phyloP scores from a whole-genome alignment of 2,113 vertebrate genomes.

The Corydoras maculifer region DNA sequence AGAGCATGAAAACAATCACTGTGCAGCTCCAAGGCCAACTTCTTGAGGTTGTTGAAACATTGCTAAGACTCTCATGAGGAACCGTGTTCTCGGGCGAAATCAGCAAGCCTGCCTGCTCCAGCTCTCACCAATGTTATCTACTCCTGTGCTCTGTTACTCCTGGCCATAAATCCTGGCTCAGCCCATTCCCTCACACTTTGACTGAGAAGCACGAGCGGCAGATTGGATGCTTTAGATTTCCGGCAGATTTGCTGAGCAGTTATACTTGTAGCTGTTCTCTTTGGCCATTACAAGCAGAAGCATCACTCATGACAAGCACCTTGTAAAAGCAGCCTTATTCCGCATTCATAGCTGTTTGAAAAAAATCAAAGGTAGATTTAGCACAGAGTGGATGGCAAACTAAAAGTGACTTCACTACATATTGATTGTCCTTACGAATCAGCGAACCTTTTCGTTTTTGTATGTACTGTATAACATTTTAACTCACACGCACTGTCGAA shows the following conservation, averaged over 20 bases:
- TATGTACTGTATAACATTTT: no score
- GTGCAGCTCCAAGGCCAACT: no score
- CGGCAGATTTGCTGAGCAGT: not conserved
- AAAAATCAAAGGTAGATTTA: no score
- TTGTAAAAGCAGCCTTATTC: not conserved
- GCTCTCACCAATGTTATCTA: not conserved
- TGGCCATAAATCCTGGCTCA: slow-evolving; percentile 1
- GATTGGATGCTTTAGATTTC: slow-evolving; percentile 6
- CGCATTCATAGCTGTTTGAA: no score
- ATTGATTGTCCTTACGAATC: no score
- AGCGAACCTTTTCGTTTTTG: no score
- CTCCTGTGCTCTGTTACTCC: slow-evolving; percentile 15
- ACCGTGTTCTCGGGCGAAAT: not conserved
- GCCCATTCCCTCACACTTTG: slow-evolving; percentile 6
- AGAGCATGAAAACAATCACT: no score
- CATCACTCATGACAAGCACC: not conserved
- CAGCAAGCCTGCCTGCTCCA: slow-evolving; percentile 3
- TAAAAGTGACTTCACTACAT: no score
- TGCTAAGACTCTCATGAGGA: slow-evolving; percentile 12
- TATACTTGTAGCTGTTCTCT: not conserved
- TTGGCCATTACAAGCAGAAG: not conserved
- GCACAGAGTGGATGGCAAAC: no score
- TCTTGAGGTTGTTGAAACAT: not conserved
- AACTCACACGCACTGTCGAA: no score
- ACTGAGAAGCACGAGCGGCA: not conserved